phyloP scores from a whole-genome alignment of 2,888 invertebrate genomes.

The Diachrysia chrysitis region DNA sequence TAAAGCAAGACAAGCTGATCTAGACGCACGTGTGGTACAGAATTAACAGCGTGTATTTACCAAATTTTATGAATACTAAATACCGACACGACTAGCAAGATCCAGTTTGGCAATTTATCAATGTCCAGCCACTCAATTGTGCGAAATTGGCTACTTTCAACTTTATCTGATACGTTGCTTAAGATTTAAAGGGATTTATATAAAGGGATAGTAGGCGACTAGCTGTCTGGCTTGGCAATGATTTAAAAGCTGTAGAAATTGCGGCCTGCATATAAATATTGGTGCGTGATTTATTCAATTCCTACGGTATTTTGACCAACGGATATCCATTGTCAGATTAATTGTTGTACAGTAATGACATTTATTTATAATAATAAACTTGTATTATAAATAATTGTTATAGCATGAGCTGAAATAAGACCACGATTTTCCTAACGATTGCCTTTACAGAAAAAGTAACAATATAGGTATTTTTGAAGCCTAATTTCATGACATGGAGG shows the following conservation, averaged over 20 bases:
- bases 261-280: conserved; percentile 43
- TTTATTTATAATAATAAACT: conserved; percentile 1
- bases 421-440: no score
- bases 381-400: neutral
- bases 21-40: conserved; percentile 54
- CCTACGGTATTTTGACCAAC: conserved; percentile 40
- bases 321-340: conserved; percentile 42
- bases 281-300: conserved; percentile 43
- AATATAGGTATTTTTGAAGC: no score
- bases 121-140: conserved; percentile 60
- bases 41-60: conserved; percentile 56
- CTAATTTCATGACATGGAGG: no score
- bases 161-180: conserved; percentile 63
- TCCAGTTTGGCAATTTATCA: conserved; percentile 63
- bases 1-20: conserved; percentile 46
- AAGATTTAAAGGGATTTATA: conserved; percentile 60
- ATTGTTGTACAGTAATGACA: conserved; percentile 29
- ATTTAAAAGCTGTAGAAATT: conserved; percentile 58
- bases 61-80: conserved; percentile 65
- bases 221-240: conserved; percentile 55
- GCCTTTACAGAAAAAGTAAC: neutral
- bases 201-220: conserved; percentile 58
- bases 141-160: conserved; percentile 60
- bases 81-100: conserved; percentile 57
- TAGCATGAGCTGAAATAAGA: neutral